A percentile compares a stretch with the other conserved stretches of the same genome.
phyloP scores from a whole-genome alignment of 1,140 invertebrate species.

The Branchinecta lynchi region DNA sequence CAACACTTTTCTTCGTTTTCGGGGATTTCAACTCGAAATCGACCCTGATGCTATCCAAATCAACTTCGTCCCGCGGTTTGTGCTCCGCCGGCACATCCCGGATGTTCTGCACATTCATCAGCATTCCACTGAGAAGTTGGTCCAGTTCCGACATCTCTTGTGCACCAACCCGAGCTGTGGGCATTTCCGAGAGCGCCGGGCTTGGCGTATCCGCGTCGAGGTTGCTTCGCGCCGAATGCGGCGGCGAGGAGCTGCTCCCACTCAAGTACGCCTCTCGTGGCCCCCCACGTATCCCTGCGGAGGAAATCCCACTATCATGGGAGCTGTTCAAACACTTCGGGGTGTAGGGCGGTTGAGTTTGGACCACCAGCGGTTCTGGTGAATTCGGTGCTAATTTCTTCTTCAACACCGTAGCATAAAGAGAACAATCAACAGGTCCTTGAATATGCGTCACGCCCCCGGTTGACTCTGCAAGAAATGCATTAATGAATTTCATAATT shows the following conservation, averaged over 20 bases:
- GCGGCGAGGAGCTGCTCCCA: constrained; percentile 20
- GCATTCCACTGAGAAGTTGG: constrained; percentile 60
- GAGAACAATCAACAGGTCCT: constrained; percentile 69
- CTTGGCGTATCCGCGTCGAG: constrained; percentile 19
- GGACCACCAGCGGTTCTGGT: constrained; percentile 22
- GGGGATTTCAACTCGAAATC: constrained; percentile 13
- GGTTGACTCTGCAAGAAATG: background rate
- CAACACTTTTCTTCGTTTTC: constrained; percentile 1
- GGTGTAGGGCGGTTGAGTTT: background rate
- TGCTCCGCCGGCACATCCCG: constrained; percentile 39
- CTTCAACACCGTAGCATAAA: constrained; percentile 64
- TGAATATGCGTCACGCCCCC: constrained; percentile 40
- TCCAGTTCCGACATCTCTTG: constrained; percentile 41
- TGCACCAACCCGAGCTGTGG: constrained; percentile 20
- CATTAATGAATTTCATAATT: constrained; percentile 1
- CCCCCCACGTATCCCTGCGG: constrained; percentile 30
- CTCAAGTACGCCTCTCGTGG: constrained; percentile 19
- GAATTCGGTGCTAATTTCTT: constrained; percentile 1
- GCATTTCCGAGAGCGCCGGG: constrained; percentile 16
- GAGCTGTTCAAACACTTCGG: constrained; percentile 34
- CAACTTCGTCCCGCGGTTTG: constrained; percentile 21
- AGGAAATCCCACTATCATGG: constrained; percentile 64
- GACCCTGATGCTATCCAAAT: constrained; percentile 25
- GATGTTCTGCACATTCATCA: constrained; percentile 60
- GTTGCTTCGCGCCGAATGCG: constrained; percentile 17